phyloP scores from a whole-genome alignment of 2,113 vertebrate genomes.

The Erythrolamprus reginae region DNA sequence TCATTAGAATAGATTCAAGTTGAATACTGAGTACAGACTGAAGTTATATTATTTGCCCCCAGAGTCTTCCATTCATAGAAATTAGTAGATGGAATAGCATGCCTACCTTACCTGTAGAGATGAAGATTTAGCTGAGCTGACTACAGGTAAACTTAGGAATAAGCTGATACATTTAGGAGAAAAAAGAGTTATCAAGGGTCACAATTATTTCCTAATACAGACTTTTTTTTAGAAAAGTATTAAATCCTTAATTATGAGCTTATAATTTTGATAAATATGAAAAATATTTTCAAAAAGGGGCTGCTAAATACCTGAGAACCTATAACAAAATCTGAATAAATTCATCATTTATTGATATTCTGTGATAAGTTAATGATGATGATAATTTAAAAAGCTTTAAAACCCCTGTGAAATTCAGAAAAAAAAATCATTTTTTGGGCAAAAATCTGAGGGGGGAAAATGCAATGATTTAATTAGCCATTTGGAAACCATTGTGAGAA shows the following conservation, averaged over 20 bases:
- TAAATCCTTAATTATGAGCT: neutral
- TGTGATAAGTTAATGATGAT: neutral
- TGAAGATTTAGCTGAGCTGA: neutral
- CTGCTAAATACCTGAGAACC: neutral
- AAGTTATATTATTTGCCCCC: constrained; percentile 6
- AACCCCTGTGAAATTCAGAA: neutral
- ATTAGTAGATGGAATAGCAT: neutral
- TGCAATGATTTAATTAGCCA: neutral
- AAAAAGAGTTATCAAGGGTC: neutral
- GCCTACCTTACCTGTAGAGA: neutral
- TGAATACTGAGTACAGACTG: neutral
- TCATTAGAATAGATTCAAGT: neutral
- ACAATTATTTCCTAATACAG: neutral
- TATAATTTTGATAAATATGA: neutral
- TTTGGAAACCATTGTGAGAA: neutral
- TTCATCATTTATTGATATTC: neutral
- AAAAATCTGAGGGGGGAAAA: neutral
- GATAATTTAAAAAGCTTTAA: neutral
- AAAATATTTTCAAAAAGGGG: neutral
- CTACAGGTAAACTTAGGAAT: neutral
- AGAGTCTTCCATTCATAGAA: neutral
- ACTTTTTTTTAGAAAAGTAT: neutral
- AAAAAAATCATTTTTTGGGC: neutral
- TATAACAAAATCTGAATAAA: neutral
- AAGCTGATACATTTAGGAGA: neutral